Evolutionary conservation across 2,888 invertebrate genomes (phyloP).

Genomic region (Gymnosoma rotundatum): DNA sequence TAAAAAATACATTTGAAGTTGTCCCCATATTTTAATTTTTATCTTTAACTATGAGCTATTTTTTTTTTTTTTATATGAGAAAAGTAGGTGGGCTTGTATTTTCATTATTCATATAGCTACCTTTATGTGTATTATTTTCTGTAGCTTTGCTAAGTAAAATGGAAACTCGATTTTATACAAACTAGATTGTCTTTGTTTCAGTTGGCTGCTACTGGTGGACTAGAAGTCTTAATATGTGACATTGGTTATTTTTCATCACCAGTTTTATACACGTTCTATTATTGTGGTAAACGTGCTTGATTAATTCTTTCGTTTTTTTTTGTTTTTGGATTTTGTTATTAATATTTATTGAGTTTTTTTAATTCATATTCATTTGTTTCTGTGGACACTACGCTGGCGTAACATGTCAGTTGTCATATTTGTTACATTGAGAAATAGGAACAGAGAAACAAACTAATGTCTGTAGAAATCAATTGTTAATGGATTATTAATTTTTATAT

Average conservation of each 20-base stretch:
- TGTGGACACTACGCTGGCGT: background rate
- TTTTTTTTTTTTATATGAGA: slow-evolving; percentile 25
- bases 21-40: slow-evolving; percentile 39
- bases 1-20: slow-evolving; percentile 49
- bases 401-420: slow-evolving; percentile 18
- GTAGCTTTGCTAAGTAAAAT: no score
- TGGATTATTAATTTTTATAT: background rate
- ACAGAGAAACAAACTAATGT: no score
- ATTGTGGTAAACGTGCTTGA: background rate
- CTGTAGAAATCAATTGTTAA: slow-evolving; percentile 1
- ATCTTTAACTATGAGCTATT: slow-evolving; percentile 46
- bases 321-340: slow-evolving; percentile 27
- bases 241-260: slow-evolving; percentile 60
- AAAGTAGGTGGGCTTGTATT: slow-evolving; percentile 42
- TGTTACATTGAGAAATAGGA: slow-evolving; percentile 21
- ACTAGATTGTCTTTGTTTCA: slow-evolving; percentile 43
- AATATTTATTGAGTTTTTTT: slow-evolving; percentile 58
- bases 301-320: background rate
- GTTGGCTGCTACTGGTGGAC: slow-evolving; percentile 48
- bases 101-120: slow-evolving; percentile 12
- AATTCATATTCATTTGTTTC: slow-evolving; percentile 27
- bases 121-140: slow-evolving; percentile 12
- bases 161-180: slow-evolving; percentile 60
- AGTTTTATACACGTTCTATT: background rate
- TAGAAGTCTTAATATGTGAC: slow-evolving; percentile 38